A percentile compares a stretch with the other conserved stretches of the same genome.
Conservation (phyloP, 2,888 invertebrate species). For the Conistra vaccinii region DNA sequence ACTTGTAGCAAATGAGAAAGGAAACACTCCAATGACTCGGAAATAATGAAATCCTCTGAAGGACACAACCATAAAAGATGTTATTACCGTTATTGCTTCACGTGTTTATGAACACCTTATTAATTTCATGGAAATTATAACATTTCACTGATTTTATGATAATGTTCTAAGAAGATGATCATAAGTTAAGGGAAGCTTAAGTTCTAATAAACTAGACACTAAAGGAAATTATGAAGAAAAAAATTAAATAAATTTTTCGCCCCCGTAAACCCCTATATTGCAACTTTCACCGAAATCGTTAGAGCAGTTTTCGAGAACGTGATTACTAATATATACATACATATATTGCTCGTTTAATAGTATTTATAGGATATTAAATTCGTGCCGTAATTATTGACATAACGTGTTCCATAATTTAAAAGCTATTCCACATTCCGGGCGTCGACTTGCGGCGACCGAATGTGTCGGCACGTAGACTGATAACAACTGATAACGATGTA, state of each 20-base stretch:
- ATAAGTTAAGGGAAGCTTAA: background rate
- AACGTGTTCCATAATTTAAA: slow-evolving; percentile 48
- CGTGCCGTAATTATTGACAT: slow-evolving; percentile 45
- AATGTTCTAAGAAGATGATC: background rate
- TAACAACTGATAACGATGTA: slow-evolving; percentile 60
- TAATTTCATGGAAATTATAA: slow-evolving; percentile 7
- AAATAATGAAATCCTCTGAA: slow-evolving; percentile 40
- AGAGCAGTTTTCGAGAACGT: too few species aligned
- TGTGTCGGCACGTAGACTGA: slow-evolving; percentile 52
- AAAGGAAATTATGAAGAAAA: too few species aligned
- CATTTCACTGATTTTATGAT: background rate
- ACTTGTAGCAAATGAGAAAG: slow-evolving; percentile 9
- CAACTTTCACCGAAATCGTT: too few species aligned
- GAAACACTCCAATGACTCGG: slow-evolving; percentile 34
- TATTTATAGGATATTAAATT: too few species aligned
- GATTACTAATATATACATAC: too few species aligned
- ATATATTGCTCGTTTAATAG: too few species aligned
- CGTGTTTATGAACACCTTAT: slow-evolving; percentile 9
- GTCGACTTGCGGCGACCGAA: slow-evolving; percentile 46
- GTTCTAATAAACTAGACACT: background rate
- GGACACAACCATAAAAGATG: slow-evolving; percentile 9
- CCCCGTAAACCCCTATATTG: too few species aligned
- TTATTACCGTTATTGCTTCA: slow-evolving; percentile 22
- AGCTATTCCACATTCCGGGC: slow-evolving; percentile 57
- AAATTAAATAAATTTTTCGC: too few species aligned